phyloP scores from a whole-genome alignment of 2,797 vertebrate species.

The Falco novaeseelandiae region DNA sequence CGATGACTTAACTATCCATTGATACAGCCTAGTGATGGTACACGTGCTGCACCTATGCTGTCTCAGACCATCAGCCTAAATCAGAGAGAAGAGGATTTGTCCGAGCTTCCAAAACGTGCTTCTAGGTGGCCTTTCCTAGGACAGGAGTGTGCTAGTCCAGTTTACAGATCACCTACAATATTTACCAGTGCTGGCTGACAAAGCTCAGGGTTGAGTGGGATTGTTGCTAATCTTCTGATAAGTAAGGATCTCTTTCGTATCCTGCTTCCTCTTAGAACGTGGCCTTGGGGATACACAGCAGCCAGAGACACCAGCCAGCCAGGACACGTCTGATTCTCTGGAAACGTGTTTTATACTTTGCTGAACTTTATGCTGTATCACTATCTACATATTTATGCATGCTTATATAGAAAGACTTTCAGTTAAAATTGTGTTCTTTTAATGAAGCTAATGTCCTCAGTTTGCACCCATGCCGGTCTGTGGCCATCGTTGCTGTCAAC shows the following conservation, averaged over 20 bases:
- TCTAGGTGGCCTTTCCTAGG: not conserved
- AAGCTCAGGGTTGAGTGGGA: not conserved
- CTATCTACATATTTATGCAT: no score
- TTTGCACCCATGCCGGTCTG: no score
- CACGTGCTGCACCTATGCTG: rapidly evolving
- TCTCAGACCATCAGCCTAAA: not conserved
- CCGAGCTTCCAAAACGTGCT: not conserved
- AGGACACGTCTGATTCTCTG: not conserved
- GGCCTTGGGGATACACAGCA: not conserved
- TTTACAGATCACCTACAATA: not conserved
- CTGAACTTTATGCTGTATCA: not conserved
- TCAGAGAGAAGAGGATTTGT: not conserved
- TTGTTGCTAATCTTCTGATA: not conserved
- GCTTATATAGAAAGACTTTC: no score
- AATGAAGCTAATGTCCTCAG: no score
- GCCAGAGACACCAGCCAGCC: not conserved
- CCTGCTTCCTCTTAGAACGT: not conserved
- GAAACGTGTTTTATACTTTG: not conserved
- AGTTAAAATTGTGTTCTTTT: no score
- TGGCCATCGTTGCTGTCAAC: no score
- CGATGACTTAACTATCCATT: not conserved
- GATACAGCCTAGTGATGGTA: not conserved
- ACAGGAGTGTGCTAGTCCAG: not conserved
- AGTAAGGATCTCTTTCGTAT: not conserved
- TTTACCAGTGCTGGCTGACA: not conserved